Evolutionary conservation across 2,113 vertebrate species (phyloP).

Genomic region (Rhabdomys dilectus): DNA sequence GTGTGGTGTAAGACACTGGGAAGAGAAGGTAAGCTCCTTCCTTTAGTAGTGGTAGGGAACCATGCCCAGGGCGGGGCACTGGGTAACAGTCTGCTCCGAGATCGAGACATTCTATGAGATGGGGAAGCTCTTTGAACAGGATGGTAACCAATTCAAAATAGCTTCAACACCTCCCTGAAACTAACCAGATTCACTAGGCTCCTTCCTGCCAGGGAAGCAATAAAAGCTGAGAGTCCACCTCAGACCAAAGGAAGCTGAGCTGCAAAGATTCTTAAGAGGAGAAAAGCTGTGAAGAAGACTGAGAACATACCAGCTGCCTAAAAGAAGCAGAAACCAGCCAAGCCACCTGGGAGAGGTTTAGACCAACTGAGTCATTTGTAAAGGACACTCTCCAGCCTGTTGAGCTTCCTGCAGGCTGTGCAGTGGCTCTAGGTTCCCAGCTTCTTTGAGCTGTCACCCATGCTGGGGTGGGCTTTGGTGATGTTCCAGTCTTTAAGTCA

Average conservation of each 20-base stretch:
- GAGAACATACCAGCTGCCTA: not conserved
- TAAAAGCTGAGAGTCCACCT: not conserved
- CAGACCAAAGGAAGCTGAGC: not conserved
- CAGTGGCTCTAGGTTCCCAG: not conserved
- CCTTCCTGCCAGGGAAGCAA: not conserved
- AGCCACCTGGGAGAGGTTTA: not conserved
- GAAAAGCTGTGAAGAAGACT: not conserved
- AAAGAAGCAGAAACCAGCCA: not conserved
- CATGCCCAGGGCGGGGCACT: slow-evolving; percentile 46
- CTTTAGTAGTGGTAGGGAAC: slow-evolving; percentile 37
- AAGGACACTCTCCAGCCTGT: not conserved
- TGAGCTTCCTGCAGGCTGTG: not conserved
- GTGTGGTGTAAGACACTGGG: not conserved
- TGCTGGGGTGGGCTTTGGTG: not conserved
- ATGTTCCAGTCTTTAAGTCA: not conserved
- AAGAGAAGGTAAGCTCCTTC: slow-evolving; percentile 45
- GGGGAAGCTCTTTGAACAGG: not conserved
- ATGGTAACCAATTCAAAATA: not conserved
- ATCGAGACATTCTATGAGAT: not conserved
- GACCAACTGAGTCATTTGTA: not conserved
- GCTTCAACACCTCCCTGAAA: not conserved
- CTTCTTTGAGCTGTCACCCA: not conserved
- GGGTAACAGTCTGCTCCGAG: not conserved
- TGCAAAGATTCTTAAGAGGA: not conserved
- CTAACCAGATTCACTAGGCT: not conserved